Evolutionary conservation across 2,888 invertebrate genomes (phyloP), one percentile per base, ranked within the genome.

Genomic region (Bembecia ichneumoniformis): DNA sequence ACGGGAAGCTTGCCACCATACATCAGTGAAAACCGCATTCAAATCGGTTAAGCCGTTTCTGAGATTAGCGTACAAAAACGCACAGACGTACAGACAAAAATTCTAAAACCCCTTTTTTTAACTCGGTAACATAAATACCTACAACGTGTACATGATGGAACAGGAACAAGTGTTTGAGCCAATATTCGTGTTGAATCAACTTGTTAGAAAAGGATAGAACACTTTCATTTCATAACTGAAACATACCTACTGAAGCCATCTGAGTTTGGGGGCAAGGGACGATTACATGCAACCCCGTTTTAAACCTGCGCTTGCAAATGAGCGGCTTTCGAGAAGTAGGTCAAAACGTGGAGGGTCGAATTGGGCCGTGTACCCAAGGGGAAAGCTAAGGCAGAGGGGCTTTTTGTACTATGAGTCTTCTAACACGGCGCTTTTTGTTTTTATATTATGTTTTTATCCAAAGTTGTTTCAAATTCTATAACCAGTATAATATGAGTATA

Each of bases 201-300:
- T 48, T 49, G 58, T 53, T 58, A 53, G 62, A 71, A 58, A 60
- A 66, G 61, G 70, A 72, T 51, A 53, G 57, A 54, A 54, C 50
- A 65, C 60, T 58, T 62, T 52, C 54, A 61, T 52, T 54, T 56
- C 59, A 60, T 48, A 50, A 49, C 48, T 52, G 53, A 54, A 57
- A 54, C 47, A 20, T 49, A 50, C 35, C 47, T 48, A 49, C 45
- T 49, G 57, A 60, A 65, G 58, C 64, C 61, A 63, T 59, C 61
- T 56, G 59, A 64, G 58, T 67, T 61, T 62, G 63, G 66, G 68
- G 69, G 71, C 69, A 73, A 73, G 72, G 72, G 67, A 72, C 72
- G 74, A 81, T 78, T 78, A 77, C 71, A 77, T 75, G 71, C 77
- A 81, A 74, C 80, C 80, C 81, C 75, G 74, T 80, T 84, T 79